Evolutionary conservation across 1,140 invertebrate genomes (phyloP).

Genomic region (Reticulitermes speratus): DNA sequence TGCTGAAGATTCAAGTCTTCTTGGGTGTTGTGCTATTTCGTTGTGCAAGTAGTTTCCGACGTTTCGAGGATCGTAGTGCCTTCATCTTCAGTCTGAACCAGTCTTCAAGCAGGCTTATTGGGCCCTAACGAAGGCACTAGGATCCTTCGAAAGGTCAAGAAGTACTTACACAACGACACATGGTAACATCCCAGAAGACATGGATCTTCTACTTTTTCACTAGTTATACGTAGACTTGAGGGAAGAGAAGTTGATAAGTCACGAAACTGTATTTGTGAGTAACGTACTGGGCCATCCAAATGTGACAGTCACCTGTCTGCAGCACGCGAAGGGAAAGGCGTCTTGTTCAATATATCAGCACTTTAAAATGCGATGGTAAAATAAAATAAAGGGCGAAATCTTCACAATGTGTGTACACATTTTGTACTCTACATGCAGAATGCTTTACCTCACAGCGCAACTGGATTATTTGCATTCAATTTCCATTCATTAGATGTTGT

Average conservation of each 20-base stretch:
- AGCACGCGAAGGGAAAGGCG: neutral
- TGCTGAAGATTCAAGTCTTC: too few species aligned
- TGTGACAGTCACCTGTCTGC: neutral
- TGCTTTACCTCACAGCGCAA: neutral
- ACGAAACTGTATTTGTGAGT: neutral
- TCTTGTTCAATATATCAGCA: neutral
- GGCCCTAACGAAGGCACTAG: too few species aligned
- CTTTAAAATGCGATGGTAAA: neutral
- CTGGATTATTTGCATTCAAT: neutral
- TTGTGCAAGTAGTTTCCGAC: too few species aligned
- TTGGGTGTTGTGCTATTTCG: too few species aligned
- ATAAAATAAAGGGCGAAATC: neutral
- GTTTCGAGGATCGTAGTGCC: too few species aligned
- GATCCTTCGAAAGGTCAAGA: too few species aligned
- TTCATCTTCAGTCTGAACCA: too few species aligned
- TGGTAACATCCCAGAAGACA: too few species aligned
- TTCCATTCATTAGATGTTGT: neutral
- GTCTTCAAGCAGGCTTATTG: too few species aligned
- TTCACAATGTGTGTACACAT: neutral
- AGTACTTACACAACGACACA: too few species aligned
- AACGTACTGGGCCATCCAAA: neutral
- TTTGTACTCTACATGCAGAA: neutral
- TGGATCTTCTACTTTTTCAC: too few species aligned
- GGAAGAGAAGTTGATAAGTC: neutral
- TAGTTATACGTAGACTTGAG: too few species aligned